Conservation (phyloP, 2,113 vertebrate species). For the Muntiacus reevesi region DNA sequence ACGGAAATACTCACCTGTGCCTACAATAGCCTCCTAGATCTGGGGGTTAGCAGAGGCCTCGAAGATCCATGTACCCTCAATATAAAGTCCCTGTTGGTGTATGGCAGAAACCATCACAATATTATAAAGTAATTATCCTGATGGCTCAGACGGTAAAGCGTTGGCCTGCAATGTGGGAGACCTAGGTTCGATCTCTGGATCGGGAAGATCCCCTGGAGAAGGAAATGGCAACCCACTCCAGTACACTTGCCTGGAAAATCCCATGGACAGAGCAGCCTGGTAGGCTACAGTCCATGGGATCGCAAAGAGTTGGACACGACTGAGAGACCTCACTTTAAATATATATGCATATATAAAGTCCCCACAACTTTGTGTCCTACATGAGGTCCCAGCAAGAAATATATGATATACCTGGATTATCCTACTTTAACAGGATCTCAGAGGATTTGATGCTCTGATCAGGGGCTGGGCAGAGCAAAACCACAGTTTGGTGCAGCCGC, state of each 20-base stretch:
- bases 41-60: not conserved
- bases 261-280: too few species aligned
- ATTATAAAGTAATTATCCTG: not conserved
- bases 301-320: too few species aligned
- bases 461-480: not conserved
- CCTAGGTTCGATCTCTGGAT: too few species aligned
- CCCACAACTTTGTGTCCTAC: not conserved
- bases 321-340: not conserved
- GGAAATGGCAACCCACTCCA: too few species aligned
- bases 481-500: fast-evolving
- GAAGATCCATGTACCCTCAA: not conserved
- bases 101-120: not conserved
- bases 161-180: too few species aligned
- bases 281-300: too few species aligned
- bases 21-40: not conserved
- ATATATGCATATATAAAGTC: not conserved
- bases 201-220: too few species aligned
- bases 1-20: not conserved
- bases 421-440: not conserved
- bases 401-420: not conserved
- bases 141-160: too few species aligned
- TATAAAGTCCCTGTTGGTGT: not conserved
- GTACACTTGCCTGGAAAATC: too few species aligned
- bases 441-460: not conserved
- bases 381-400: not conserved